phyloP scores from a whole-genome alignment of 2,113 vertebrate genomes.

The Chaetorhynchus papuensis region DNA sequence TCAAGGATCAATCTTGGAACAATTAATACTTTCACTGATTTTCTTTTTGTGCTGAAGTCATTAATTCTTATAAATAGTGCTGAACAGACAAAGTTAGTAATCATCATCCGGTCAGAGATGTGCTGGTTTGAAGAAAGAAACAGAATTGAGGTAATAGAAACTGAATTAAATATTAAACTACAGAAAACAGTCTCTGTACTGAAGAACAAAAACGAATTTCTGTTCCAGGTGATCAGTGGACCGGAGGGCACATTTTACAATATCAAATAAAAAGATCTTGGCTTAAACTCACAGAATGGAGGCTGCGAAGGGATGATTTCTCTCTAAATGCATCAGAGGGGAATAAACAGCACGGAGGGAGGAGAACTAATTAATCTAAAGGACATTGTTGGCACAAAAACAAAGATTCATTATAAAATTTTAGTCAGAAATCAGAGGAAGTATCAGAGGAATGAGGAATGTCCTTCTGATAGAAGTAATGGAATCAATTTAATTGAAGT shows the following conservation, averaged over 20 bases:
- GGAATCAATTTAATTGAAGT: neutral
- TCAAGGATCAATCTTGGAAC: neutral
- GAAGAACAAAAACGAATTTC: neutral
- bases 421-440: neutral
- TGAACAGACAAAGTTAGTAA: neutral
- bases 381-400: neutral
- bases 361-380: neutral
- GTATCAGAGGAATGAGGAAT: neutral
- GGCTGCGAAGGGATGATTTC: neutral
- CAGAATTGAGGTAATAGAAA: neutral
- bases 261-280: neutral
- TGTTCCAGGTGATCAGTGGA: neutral
- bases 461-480: neutral
- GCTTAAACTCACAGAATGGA: neutral
- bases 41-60: neutral
- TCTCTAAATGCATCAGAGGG: neutral
- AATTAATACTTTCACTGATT: neutral
- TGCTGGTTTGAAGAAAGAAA: neutral
- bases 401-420: neutral
- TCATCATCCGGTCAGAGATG: neutral
- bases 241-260: neutral
- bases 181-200: neutral
- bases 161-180: neutral
- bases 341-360: neutral
- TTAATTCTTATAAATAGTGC: neutral